Conservation (phyloP, 2,888 invertebrate genomes). For the Furcula furcula region DNA sequence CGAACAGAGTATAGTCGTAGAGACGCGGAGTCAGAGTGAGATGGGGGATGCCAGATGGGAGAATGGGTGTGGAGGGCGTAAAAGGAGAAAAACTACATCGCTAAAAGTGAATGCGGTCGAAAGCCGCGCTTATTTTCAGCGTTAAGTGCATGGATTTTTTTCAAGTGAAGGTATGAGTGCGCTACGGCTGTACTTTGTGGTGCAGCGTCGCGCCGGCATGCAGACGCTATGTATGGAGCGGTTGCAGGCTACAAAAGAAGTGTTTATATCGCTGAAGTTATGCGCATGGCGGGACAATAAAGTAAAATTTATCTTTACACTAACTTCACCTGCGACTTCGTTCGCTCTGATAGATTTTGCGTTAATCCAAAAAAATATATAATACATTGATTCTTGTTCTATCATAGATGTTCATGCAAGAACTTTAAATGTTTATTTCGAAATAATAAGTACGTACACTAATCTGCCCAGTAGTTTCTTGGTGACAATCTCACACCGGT, state of each 20-base stretch:
- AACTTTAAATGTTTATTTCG: no score
- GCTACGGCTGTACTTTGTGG: constrained; percentile 20
- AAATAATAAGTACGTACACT: no score
- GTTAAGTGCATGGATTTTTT: constrained; percentile 81
- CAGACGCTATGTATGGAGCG: constrained; percentile 8
- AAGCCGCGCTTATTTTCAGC: constrained; percentile 78
- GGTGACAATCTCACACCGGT: no score
- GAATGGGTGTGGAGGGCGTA: constrained; percentile 76
- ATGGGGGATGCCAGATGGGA: constrained; percentile 61
- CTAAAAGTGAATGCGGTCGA: constrained; percentile 82
- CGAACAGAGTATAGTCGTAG: constrained; percentile 63
- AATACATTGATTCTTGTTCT: no score
- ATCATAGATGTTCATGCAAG: no score
- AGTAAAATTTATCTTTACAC: no score
- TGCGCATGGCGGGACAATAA: no score
- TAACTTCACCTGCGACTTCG: no score
- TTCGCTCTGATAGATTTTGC: no score
- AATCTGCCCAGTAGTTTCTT: no score
- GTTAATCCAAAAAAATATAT: no score
- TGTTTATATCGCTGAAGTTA: constrained; percentile 10
- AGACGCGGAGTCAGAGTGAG: constrained; percentile 61
- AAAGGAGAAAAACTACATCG: constrained; percentile 81
- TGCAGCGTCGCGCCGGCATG: constrained; percentile 14
- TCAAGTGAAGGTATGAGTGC: constrained; percentile 72
- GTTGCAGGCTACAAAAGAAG: constrained; percentile 22